phyloP scores from a whole-genome alignment of 2,888 invertebrate species.

The Xanthia icteritia region DNA sequence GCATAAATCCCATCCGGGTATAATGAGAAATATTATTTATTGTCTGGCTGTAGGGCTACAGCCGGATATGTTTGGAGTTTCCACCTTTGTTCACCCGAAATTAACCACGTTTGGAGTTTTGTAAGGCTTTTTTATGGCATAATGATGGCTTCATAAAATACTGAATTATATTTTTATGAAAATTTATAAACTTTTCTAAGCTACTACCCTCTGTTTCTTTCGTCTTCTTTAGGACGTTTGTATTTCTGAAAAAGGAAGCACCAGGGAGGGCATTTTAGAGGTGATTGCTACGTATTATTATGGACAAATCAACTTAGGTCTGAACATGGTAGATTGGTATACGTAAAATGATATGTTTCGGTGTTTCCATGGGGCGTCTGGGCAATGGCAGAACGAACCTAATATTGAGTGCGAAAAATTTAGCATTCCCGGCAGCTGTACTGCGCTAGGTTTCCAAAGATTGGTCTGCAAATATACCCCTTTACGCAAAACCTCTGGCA shows the following conservation, averaged over 20 bases:
- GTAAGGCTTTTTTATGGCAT: constrained; percentile 17
- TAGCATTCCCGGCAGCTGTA: neutral
- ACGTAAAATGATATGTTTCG: neutral
- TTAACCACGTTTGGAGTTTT: constrained; percentile 39
- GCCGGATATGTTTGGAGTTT: constrained; percentile 43
- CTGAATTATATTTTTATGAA: constrained; percentile 25
- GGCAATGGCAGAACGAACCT: neutral
- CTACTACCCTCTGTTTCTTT: neutral
- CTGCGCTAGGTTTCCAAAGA: neutral
- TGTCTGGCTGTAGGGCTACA: constrained; percentile 63
- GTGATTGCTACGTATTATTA: neutral
- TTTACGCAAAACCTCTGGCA: constrained; percentile 3
- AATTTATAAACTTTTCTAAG: constrained; percentile 19
- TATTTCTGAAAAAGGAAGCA: neutral
- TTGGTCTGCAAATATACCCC: neutral
- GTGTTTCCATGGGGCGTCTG: neutral
- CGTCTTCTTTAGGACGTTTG: neutral
- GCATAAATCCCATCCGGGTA: constrained; percentile 73
- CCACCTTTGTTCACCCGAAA: constrained; percentile 37
- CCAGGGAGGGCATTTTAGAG: neutral
- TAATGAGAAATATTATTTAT: constrained; percentile 88
- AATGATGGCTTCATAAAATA: constrained; percentile 33
- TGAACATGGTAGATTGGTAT: no score
- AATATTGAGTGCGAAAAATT: neutral
- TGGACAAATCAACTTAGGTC: neutral